Percentiles rank a stretch among this genome's conserved stretches.
Evolutionary conservation across 2,888 invertebrate genomes (phyloP).

Genomic region (Fabriciana adippe): DNA sequence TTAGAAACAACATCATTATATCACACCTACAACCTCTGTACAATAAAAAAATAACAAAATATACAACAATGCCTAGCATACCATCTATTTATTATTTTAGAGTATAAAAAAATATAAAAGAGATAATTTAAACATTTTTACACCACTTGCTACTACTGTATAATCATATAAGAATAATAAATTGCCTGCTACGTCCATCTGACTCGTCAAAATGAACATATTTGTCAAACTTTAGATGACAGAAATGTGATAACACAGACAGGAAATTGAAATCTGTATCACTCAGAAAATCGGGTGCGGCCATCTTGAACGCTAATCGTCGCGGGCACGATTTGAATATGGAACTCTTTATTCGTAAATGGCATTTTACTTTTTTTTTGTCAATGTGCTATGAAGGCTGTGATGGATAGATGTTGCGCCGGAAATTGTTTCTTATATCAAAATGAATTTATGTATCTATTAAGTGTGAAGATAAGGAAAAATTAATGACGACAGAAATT

Average conservation of each 20-base stretch:
- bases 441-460: slow-evolving; percentile 36
- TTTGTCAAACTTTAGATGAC: slow-evolving; percentile 79
- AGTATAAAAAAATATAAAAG: neutral
- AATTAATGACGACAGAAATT: neutral
- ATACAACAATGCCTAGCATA: neutral
- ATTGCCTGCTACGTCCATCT: slow-evolving; percentile 36
- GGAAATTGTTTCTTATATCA: slow-evolving; percentile 53
- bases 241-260: slow-evolving; percentile 67
- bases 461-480: slow-evolving; percentile 1
- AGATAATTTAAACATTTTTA: slow-evolving; percentile 13
- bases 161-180: slow-evolving; percentile 33
- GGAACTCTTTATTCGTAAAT: slow-evolving; percentile 68
- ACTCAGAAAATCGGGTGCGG: slow-evolving; percentile 72
- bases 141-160: slow-evolving; percentile 21
- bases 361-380: slow-evolving; percentile 50
- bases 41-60: neutral
- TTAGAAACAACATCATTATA: too few relatives aligned
- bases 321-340: slow-evolving; percentile 72
- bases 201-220: slow-evolving; percentile 80
- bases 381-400: slow-evolving; percentile 45
- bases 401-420: slow-evolving; percentile 59
- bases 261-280: slow-evolving; percentile 82
- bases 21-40: too few relatives aligned
- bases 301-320: slow-evolving; percentile 77
- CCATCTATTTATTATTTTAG: neutral